phyloP scores from a whole-genome alignment of 2,113 vertebrate species.

The Andinoacara biseriatus region DNA sequence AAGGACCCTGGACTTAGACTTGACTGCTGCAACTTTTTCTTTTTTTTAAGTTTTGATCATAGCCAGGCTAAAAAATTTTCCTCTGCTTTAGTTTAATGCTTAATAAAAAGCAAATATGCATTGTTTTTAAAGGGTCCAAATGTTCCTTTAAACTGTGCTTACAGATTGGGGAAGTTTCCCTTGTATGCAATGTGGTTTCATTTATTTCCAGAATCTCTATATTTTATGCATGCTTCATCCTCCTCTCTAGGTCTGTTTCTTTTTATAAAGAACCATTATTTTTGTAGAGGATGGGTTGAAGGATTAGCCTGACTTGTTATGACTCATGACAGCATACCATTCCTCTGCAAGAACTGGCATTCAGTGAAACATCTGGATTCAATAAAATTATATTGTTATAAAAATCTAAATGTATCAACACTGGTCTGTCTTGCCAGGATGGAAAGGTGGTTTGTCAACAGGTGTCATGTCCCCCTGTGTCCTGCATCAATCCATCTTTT shows the following conservation, averaged over 20 bases:
- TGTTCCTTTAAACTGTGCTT: background rate
- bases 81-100: background rate
- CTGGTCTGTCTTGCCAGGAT: conserved; percentile 74
- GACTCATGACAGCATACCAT: conserved; percentile 44
- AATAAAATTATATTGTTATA: conserved; percentile 11
- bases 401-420: conserved; percentile 21
- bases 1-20: background rate
- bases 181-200: conserved; percentile 35
- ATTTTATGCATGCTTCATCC: conserved; percentile 25
- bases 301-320: conserved; percentile 33
- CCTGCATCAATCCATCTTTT: conserved; percentile 87
- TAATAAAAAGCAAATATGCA: conserved; percentile 1
- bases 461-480: conserved; percentile 88
- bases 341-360: conserved; percentile 35
- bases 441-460: conserved; percentile 92
- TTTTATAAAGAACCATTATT: conserved; percentile 49
- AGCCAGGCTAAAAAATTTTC: background rate
- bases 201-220: conserved; percentile 29
- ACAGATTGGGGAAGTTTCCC: background rate
- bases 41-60: background rate
- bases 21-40: background rate
- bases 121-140: conserved; percentile 13
- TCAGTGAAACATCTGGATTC: conserved; percentile 53
- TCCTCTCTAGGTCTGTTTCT: conserved; percentile 48
- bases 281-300: conserved; percentile 47